Evolutionary conservation across 35 echinoderm and acorn worm species (phyloP).

Genomic region (Heliocidaris erythrogramma): DNA sequence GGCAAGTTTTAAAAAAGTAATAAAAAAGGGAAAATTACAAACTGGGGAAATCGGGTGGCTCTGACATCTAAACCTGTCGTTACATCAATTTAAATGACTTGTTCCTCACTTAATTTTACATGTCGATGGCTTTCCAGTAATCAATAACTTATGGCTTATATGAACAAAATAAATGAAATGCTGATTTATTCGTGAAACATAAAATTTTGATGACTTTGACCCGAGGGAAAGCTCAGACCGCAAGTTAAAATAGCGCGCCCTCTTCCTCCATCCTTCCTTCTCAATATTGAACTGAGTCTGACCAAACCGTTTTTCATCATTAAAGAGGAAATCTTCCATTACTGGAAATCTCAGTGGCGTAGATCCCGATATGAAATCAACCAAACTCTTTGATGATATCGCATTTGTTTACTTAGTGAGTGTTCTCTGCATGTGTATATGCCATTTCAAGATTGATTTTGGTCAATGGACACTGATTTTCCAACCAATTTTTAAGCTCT

Average conservation of each 20-base stretch:
- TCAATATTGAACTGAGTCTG: background rate
- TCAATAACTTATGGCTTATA: background rate
- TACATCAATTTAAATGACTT: background rate
- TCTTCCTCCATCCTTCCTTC: background rate
- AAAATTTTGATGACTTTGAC: background rate
- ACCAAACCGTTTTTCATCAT: background rate
- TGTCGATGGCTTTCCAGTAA: background rate
- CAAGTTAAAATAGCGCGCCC: background rate
- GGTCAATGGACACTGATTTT: background rate
- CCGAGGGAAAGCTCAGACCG: background rate
- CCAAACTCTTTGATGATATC: background rate
- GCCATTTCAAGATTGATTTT: background rate
- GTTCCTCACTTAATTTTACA: background rate
- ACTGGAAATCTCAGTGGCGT: background rate
- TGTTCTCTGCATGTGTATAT: background rate
- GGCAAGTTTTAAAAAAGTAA: background rate
- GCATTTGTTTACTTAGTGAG: background rate
- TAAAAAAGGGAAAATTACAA: background rate
- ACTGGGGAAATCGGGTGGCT: background rate
- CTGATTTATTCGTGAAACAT: background rate
- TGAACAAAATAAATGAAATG: background rate
- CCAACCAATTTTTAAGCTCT: background rate
- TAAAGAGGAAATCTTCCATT: constrained; percentile 3
- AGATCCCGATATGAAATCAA: background rate
- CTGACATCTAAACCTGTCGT: background rate